A percentile compares a stretch with the other conserved stretches of the same genome.
These are phyloP conservation scores for Escarpia spicata DNA, from an alignment of 2,888 invertebrate species.

Conservation along the genomic window DNA sequence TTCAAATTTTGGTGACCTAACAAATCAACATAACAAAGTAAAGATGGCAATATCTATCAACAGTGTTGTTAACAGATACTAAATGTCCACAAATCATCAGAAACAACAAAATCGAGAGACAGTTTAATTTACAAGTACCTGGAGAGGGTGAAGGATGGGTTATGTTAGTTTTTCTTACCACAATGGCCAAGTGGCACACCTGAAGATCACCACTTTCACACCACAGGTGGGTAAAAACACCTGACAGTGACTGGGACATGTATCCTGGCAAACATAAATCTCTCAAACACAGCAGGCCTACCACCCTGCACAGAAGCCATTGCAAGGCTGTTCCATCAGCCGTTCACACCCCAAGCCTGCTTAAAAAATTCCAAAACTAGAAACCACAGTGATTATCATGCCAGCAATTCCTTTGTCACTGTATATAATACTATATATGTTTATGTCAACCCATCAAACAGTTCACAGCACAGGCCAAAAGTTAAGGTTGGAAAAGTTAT, in stretches of 20 bases:
- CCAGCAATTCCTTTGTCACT: neutral
- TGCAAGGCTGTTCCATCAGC: neutral
- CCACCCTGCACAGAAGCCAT: neutral
- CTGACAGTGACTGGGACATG: neutral
- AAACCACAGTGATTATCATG: neutral
- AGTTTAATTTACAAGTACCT: neutral
- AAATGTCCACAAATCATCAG: neutral
- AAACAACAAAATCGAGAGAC: neutral
- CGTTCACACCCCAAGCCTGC: neutral
- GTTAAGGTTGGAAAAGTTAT: neutral
- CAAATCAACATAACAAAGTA: neutral
- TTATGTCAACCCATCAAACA: neutral
- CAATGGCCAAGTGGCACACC: constrained; percentile 16
- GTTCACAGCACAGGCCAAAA: neutral
- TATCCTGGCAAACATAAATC: neutral
- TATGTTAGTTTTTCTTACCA: neutral
- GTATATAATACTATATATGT: neutral
- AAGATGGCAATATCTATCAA: neutral
- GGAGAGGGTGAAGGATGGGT: neutral
- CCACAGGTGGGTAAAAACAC: constrained; percentile 8
- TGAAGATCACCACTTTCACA: neutral
- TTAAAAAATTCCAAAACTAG: neutral
- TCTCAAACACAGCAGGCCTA: neutral
- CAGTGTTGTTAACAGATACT: neutral
- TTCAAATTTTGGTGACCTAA: neutral